A percentile compares a stretch with the other conserved stretches of the same genome.
phyloP scores from a whole-genome alignment of 2,888 invertebrate species.

The Koerneria pararmatus region DNA sequence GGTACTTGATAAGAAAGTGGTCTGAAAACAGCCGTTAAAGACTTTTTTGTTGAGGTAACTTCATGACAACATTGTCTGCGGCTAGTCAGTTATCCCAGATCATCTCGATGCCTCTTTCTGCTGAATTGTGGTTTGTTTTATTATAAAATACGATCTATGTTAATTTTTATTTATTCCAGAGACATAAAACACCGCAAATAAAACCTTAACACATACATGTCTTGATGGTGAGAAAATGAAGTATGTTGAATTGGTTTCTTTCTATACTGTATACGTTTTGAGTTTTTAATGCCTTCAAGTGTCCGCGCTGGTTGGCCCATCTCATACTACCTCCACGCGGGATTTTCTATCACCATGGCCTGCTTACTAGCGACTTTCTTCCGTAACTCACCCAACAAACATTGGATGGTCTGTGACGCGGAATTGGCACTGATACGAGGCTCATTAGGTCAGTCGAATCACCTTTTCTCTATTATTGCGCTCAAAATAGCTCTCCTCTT shows the following conservation, averaged over 20 bases:
- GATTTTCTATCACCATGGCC: constrained; percentile 26
- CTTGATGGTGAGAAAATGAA: no score
- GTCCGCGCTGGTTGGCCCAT: constrained; percentile 35
- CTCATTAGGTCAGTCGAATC: no score
- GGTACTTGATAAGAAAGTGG: constrained; percentile 3
- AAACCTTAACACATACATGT: no score
- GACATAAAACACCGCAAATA: no score
- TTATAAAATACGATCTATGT: background rate
- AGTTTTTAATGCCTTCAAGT: constrained; percentile 19
- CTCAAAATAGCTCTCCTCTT: no score
- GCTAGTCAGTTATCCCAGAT: constrained; percentile 43
- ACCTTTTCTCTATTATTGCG: no score
- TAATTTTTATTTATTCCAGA: background rate
- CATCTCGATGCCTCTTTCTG: constrained; percentile 42
- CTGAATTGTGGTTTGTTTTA: constrained; percentile 33
- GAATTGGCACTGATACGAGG: constrained; percentile 25
- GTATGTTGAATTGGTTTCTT: no score
- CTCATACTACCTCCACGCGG: constrained; percentile 36
- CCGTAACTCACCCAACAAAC: constrained; percentile 35
- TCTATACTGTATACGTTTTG: no score
- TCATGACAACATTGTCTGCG: constrained; percentile 37
- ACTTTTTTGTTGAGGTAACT: constrained; percentile 31
- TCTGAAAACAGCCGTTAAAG: background rate
- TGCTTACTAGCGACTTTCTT: constrained; percentile 32
- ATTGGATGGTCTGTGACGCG: constrained; percentile 28